Evolutionary conservation across 1,140 invertebrate genomes (phyloP).

Genomic region (Drosophila ananassae): DNA sequence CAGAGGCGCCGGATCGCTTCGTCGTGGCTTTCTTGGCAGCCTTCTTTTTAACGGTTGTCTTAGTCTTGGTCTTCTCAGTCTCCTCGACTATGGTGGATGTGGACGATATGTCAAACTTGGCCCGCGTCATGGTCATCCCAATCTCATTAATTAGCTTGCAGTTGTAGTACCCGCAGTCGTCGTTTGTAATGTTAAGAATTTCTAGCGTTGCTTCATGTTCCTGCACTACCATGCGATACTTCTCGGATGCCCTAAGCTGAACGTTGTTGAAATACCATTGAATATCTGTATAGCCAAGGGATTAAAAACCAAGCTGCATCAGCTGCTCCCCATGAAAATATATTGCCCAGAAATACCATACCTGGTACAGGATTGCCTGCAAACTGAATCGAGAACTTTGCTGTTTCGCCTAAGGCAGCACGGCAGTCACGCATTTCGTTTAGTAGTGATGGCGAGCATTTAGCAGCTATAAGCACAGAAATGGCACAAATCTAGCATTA

Average conservation of each 20-base stretch:
- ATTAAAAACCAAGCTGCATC: constrained; percentile 50
- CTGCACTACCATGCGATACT: constrained; percentile 88
- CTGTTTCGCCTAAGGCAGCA: constrained; percentile 89
- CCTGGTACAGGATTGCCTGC: constrained; percentile 94
- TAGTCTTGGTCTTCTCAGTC: constrained; percentile 61
- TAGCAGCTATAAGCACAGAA: constrained; percentile 87
- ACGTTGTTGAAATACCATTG: constrained; percentile 96
- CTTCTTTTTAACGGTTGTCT: constrained; percentile 83
- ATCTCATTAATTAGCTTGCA: constrained; percentile 94
- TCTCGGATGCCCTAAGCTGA: constrained; percentile 89
- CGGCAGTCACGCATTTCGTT: constrained; percentile 91
- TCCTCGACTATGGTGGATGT: constrained; percentile 69
- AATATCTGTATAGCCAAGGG: constrained; percentile 87
- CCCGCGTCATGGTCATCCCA: constrained; percentile 91
- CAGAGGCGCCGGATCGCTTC: constrained; percentile 37
- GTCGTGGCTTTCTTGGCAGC: constrained; percentile 51
- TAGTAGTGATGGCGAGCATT: constrained; percentile 92
- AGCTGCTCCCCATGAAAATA: constrained; percentile 6
- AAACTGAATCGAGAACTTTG: constrained; percentile 91
- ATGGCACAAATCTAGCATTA: constrained; percentile 65
- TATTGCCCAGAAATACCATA: constrained; percentile 83
- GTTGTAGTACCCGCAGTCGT: constrained; percentile 92
- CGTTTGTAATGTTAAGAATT: constrained; percentile 88
- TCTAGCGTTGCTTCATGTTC: constrained; percentile 90
- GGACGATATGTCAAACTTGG: constrained; percentile 88